These are phyloP conservation scores for Erpornis zantholeuca DNA, from an alignment of 2,113 vertebrate genomes.

Conservation along the genomic window DNA sequence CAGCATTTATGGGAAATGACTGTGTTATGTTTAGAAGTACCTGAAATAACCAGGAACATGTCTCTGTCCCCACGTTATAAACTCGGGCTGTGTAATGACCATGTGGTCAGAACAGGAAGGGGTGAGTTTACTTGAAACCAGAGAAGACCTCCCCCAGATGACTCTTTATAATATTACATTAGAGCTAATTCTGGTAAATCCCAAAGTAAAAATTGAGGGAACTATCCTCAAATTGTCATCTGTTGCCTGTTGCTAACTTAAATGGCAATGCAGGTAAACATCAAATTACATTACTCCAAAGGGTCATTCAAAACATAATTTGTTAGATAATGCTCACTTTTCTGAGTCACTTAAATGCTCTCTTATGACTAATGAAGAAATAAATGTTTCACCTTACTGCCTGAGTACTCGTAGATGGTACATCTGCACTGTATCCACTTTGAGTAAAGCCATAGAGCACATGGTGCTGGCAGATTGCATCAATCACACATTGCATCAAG, in stretches of 20 bases:
- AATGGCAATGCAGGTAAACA: not conserved
- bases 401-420: not conserved
- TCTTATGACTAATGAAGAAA: not conserved
- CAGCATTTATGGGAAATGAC: not conserved
- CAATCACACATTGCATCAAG: not conserved
- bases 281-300: not conserved
- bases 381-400: not conserved
- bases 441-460: not conserved
- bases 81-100: not conserved
- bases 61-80: not conserved
- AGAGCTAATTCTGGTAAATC: not conserved
- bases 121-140: not conserved
- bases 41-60: constrained; percentile 3
- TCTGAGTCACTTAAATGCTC: not conserved
- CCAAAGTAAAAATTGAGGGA: not conserved
- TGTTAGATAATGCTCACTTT: not conserved
- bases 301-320: not conserved
- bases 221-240: not conserved
- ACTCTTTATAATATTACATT: not conserved
- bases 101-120: not conserved
- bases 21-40: not conserved
- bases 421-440: not conserved
- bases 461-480: not conserved
- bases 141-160: not conserved
- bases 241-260: not conserved